These are phyloP conservation scores for Pampus argenteus DNA, from an alignment of 2,797 vertebrate genomes.

Conservation along the genomic window DNA sequence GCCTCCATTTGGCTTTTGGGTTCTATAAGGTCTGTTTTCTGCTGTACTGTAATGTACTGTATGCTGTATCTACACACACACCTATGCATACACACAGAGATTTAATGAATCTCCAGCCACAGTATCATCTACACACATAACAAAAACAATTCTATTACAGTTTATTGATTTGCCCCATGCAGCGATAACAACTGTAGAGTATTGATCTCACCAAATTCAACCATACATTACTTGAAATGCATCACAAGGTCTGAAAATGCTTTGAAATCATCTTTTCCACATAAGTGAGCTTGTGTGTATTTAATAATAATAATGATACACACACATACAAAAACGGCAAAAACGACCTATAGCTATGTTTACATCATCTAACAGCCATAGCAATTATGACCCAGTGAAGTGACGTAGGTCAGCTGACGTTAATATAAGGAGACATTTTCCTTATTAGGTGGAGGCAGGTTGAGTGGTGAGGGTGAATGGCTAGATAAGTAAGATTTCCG, in stretches of 20 bases:
- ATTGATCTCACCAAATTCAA: constrained; percentile 70
- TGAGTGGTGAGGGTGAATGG: too few species aligned
- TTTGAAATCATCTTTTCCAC: constrained; percentile 38
- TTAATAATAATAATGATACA: background rate
- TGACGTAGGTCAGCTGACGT: too few species aligned
- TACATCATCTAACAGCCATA: too few species aligned
- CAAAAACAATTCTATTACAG: constrained; percentile 67
- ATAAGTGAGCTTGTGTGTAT: background rate
- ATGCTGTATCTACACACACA: constrained; percentile 15
- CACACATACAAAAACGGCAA: too few species aligned
- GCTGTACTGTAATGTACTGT: constrained; percentile 27
- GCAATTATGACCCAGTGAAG: too few species aligned
- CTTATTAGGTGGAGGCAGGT: too few species aligned
- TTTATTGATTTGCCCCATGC: constrained; percentile 74
- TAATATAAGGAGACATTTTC: too few species aligned
- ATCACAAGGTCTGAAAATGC: constrained; percentile 36
- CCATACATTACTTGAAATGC: constrained; percentile 57
- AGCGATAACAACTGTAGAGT: constrained; percentile 64
- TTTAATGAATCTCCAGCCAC: constrained; percentile 46
- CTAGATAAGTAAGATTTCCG: too few species aligned
- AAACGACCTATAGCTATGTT: too few species aligned
- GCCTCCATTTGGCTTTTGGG: background rate
- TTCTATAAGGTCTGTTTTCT: constrained; percentile 13
- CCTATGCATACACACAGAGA: constrained; percentile 1
- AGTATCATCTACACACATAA: constrained; percentile 51